These are phyloP conservation scores for Strix aluco DNA, from an alignment of 2,113 vertebrate species.

Conservation along the genomic window DNA sequence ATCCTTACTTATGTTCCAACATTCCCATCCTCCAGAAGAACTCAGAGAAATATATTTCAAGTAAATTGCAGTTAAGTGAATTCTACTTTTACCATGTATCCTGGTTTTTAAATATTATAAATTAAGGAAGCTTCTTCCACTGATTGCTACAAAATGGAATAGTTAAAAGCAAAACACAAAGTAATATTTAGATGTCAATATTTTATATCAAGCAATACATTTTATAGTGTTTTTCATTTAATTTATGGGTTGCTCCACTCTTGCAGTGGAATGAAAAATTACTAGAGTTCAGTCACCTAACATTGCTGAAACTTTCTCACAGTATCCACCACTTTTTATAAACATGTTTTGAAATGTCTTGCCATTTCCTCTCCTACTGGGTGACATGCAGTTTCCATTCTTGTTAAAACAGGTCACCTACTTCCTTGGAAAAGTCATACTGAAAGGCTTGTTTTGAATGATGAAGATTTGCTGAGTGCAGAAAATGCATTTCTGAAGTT, in stretches of 20 bases:
- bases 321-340: not conserved
- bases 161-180: not conserved
- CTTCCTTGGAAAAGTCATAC: not conserved
- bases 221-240: not conserved
- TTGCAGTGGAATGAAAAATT: not conserved
- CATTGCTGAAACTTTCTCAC: not conserved
- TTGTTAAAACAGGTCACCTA: not conserved
- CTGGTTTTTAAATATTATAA: not conserved
- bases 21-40: not conserved
- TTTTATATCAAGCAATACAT: not conserved
- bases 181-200: not conserved
- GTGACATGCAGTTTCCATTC: not conserved
- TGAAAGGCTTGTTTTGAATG: not conserved
- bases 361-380: not conserved
- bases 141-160: not conserved
- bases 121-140: not conserved
- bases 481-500: not conserved
- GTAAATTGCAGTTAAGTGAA: not conserved
- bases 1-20: not conserved
- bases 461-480: not conserved
- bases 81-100: not conserved
- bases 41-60: not conserved
- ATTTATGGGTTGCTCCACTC: not conserved
- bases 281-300: not conserved
- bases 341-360: not conserved